Conservation (phyloP, 1,140 invertebrate species). For the Alviniconcha marisindica region DNA sequence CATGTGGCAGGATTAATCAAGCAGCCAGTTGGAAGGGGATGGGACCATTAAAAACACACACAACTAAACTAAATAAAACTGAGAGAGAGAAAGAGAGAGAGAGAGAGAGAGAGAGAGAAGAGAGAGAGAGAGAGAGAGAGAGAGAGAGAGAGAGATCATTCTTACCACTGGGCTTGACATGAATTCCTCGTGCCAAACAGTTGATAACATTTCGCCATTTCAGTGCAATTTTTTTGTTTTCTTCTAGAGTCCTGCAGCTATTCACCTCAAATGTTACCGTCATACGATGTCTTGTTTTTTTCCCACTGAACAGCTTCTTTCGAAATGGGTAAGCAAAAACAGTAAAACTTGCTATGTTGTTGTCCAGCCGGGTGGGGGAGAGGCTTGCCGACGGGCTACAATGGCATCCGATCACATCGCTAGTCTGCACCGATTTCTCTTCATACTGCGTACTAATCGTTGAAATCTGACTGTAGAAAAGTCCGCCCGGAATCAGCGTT, state of each 20-base stretch:
- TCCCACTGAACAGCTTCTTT: conserved; percentile 79
- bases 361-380: neutral
- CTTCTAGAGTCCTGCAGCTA: conserved; percentile 88
- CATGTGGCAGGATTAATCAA: too few species aligned
- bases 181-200: conserved; percentile 53
- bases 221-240: conserved; percentile 89
- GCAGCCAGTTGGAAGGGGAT: too few species aligned
- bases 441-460: conserved; percentile 7
- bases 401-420: conserved; percentile 72
- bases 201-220: conserved; percentile 86
- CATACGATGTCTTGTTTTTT: conserved; percentile 81
- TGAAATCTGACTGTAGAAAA: conserved; percentile 47
- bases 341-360: conserved; percentile 80
- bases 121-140: neutral
- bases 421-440: conserved; percentile 47
- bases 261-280: conserved; percentile 88
- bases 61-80: neutral
- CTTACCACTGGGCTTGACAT: conserved; percentile 48
- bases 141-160: neutral
- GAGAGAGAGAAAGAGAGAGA: neutral
- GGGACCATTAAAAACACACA: too few species aligned
- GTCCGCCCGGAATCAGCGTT: conserved; percentile 46
- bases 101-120: neutral
- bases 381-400: conserved; percentile 14
- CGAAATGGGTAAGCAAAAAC: conserved; percentile 90